These are phyloP conservation scores for Frieseomelitta varia DNA, from an alignment of 1,140 invertebrate genomes.

Conservation along the genomic window DNA sequence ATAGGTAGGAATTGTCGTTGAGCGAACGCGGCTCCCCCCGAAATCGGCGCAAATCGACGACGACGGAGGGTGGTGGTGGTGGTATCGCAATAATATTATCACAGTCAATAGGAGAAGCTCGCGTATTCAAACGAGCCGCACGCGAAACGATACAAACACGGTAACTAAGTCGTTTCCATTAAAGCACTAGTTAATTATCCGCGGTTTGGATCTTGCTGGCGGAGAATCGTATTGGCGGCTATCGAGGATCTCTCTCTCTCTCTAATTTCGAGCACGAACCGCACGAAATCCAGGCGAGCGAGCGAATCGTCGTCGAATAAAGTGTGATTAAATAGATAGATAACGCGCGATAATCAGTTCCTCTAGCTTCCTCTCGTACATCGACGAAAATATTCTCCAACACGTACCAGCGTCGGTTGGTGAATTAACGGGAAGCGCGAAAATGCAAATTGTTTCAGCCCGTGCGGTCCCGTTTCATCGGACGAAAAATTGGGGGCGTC, in stretches of 20 bases:
- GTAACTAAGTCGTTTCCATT: slow-evolving; percentile 37
- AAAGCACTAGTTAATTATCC: slow-evolving; percentile 25
- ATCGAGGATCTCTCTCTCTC: not conserved
- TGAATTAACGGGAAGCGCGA: too few species aligned
- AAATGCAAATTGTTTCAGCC: too few species aligned
- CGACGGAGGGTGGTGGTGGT: too few species aligned
- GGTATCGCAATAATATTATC: slow-evolving; percentile 13
- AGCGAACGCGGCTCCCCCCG: not conserved
- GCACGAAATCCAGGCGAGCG: not conserved
- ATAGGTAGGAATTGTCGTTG: not conserved
- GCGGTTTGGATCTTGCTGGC: not conserved
- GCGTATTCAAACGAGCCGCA: slow-evolving; percentile 4
- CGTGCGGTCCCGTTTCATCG: too few species aligned
- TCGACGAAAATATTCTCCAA: not conserved
- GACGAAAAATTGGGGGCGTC: too few species aligned
- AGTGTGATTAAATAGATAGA: not conserved
- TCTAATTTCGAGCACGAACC: not conserved
- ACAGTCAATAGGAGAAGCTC: not conserved
- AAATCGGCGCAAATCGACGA: not conserved
- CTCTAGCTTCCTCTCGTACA: too few species aligned
- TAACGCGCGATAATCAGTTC: not conserved
- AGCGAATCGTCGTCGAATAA: not conserved
- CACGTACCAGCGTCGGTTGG: too few species aligned
- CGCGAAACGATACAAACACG: slow-evolving; percentile 16
- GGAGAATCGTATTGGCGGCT: not conserved